Base-by-base conservation (phyloP, 2,888 invertebrate genomes). In the Drosophila merina region DNA sequence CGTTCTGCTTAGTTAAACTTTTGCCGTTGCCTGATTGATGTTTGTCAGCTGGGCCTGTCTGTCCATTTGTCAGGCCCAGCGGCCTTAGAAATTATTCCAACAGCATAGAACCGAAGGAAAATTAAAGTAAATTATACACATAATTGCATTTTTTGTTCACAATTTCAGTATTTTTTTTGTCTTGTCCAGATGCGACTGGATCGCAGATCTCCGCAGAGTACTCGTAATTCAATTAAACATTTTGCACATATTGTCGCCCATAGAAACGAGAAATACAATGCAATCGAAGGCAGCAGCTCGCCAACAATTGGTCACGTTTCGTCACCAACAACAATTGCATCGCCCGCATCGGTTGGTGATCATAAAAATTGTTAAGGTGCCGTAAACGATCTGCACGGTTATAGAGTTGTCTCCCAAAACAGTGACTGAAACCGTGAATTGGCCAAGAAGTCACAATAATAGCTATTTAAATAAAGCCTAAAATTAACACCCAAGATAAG, bases 1-100 rank as follows among this genome's bases (percentile, higher is more conserved):
- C 78, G 88, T 83, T 83, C 84, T 88, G 88, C 86, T 88, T 72
- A 87, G 83, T 74, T 81, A 72, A 75, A 74, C 83, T 77, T 70
- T 52, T 67, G 52, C 50, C 68, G 47, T 44, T 67, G 62, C 60
- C 79, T 80, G 79, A 84, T 80, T 79, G 79, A 79, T 79, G 79
- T 77, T 79, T 79, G 79, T 79, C 83, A 79, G 79, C 79, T 83
- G 79, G 83, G 77, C 76, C 83, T 59, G 64, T 71, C 68, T 38
- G 67, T 33, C 70, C 58, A 50, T 70, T 63, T 63, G 63, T 63
- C 64, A 63, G 73, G 66, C 62, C 74, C 50, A 56, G 49, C 78
- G 78, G 78, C 81, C 86, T 78, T 81, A 75, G 57, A 75, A 81
- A 75, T 75, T 58, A 76, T 81, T 84, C 76, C 79, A 78, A 75